These are phyloP conservation scores for Bubo blakistoni DNA, from an alignment of 2,113 vertebrate genomes.

Conservation along the genomic window DNA sequence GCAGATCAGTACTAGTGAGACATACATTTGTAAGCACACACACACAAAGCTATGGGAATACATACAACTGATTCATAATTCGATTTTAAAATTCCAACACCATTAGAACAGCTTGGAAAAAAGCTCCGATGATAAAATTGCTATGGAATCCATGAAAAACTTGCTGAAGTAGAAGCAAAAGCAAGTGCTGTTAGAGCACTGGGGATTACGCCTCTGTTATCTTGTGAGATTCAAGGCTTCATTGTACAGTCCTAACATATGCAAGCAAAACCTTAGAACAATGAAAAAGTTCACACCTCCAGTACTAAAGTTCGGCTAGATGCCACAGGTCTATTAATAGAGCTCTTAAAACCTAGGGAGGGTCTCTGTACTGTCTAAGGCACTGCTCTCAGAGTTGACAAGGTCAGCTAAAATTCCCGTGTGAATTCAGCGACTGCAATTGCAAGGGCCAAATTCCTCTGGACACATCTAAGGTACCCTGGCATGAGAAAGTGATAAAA, in stretches of 20 bases:
- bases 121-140: neutral
- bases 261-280: neutral
- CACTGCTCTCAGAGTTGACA: constrained; percentile 59
- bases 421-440: constrained; percentile 35
- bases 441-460: constrained; percentile 12
- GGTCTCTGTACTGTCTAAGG: constrained; percentile 53
- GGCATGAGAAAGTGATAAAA: constrained; percentile 66
- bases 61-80: neutral
- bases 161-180: neutral
- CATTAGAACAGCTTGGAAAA: neutral
- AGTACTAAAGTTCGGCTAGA: neutral
- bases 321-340: constrained; percentile 70
- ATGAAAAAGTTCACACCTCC: constrained; percentile 40
- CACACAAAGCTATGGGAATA: neutral
- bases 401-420: constrained; percentile 67
- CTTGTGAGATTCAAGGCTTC: neutral
- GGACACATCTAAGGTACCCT: constrained; percentile 21
- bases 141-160: neutral
- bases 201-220: neutral
- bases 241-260: neutral
- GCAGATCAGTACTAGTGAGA: neutral
- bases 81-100: neutral
- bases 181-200: neutral
- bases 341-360: constrained; percentile 26
- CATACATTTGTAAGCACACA: neutral